Evolutionary conservation across 2,797 vertebrate species (phyloP).

Genomic region (Emys orbicularis): DNA sequence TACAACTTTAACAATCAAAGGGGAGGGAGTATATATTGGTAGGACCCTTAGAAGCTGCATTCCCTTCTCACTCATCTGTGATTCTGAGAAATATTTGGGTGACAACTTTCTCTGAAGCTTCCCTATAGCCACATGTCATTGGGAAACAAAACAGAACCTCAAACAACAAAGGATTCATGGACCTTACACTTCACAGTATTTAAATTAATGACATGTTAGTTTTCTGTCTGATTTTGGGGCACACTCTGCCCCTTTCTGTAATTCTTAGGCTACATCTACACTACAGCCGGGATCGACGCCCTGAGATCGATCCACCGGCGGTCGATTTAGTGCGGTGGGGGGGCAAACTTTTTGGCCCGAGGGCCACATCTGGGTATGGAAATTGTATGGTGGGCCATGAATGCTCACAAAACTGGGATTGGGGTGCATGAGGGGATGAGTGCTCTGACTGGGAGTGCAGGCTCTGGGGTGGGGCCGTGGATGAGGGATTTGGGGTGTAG

Average conservation of each 20-base stretch:
- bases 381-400: too few relatives aligned
- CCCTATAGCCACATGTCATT: not conserved
- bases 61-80: constrained; percentile 65
- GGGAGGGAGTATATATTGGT: constrained; percentile 4
- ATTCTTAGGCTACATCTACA: not conserved
- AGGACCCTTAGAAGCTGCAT: constrained; percentile 64
- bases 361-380: too few relatives aligned
- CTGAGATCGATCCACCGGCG: too few relatives aligned
- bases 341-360: too few relatives aligned
- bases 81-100: constrained; percentile 63
- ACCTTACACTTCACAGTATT: constrained; percentile 50
- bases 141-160: not conserved
- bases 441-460: too few relatives aligned
- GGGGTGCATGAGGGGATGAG: too few relatives aligned
- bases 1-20: constrained; percentile 40
- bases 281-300: too few relatives aligned
- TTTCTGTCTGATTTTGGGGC: constrained; percentile 36
- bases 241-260: not conserved
- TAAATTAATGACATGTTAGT: not conserved
- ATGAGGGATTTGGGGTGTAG: too few relatives aligned
- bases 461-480: too few relatives aligned
- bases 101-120: constrained; percentile 70
- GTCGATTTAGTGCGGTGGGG: too few relatives aligned
- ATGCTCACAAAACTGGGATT: too few relatives aligned
- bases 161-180: constrained; percentile 15